Conservation (phyloP, 2,797 vertebrate species). For the Psittacula derbiana region DNA sequence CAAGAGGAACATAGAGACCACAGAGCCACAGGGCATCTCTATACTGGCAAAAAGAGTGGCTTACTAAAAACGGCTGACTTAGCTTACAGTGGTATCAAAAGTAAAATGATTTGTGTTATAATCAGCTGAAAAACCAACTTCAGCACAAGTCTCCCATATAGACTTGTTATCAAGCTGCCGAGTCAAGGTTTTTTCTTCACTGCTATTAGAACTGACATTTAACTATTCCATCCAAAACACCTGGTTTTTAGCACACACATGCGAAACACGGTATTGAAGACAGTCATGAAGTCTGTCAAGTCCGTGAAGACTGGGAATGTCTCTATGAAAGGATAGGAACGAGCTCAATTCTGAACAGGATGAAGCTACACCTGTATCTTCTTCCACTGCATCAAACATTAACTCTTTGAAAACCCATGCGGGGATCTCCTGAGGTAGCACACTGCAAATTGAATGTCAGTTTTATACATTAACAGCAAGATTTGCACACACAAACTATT, state of each 20-base stretch:
- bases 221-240: neutral
- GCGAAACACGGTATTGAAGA: neutral
- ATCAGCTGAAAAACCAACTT: neutral
- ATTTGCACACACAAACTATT: neutral
- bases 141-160: neutral
- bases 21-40: neutral
- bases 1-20: neutral
- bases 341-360: neutral
- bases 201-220: neutral
- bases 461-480: neutral
- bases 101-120: neutral
- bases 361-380: neutral
- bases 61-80: neutral
- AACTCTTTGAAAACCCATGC: neutral
- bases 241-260: neutral
- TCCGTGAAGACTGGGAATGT: neutral
- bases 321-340: neutral
- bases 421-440: fast-evolving
- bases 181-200: neutral
- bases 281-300: neutral
- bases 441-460: neutral
- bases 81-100: neutral
- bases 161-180: neutral
- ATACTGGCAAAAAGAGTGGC: neutral
- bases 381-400: neutral